Conservation (phyloP, 2,888 invertebrate species). For the Watsonalla cultraria region DNA sequence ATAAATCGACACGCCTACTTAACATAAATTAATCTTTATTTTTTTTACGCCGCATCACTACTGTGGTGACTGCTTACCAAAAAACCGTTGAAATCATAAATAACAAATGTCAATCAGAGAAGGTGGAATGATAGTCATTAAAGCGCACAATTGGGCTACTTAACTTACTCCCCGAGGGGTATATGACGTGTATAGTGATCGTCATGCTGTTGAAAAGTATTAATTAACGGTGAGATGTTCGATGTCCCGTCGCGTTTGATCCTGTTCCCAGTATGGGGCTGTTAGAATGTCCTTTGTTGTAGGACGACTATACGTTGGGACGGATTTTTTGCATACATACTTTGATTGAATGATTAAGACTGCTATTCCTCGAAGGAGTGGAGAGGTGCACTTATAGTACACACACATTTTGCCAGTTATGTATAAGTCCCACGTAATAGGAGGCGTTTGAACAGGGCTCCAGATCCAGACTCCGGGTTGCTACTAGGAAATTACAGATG, state of each 20-base stretch:
- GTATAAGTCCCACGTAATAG: too few relatives aligned
- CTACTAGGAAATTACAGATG: too few relatives aligned
- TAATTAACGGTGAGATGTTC: slow-evolving; percentile 47
- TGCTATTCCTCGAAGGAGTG: too few relatives aligned
- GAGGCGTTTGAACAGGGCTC: too few relatives aligned
- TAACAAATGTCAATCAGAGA: slow-evolving; percentile 21
- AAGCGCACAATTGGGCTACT: slow-evolving; percentile 38
- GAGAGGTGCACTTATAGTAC: too few relatives aligned
- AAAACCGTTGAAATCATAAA: background rate
- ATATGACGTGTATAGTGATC: slow-evolving; percentile 34
- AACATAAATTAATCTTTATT: background rate
- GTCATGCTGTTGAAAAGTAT: slow-evolving; percentile 42
- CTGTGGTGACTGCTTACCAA: background rate
- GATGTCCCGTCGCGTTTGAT: slow-evolving; percentile 46
- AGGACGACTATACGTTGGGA: slow-evolving; percentile 22
- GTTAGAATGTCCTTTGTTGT: slow-evolving; percentile 30
- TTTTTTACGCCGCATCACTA: background rate
- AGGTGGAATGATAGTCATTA: slow-evolving; percentile 24
- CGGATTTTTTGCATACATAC: slow-evolving; percentile 1
- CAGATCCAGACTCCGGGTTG: too few relatives aligned
- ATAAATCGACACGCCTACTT: background rate
- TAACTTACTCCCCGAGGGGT: slow-evolving; percentile 46
- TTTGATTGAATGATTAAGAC: too few relatives aligned
- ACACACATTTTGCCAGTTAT: too few relatives aligned
- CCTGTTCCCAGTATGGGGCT: slow-evolving; percentile 48